Percentiles rank a stretch among this genome's conserved stretches.
Evolutionary conservation across 2,113 vertebrate species (phyloP).

Genomic region (Corythaeola cristata): DNA sequence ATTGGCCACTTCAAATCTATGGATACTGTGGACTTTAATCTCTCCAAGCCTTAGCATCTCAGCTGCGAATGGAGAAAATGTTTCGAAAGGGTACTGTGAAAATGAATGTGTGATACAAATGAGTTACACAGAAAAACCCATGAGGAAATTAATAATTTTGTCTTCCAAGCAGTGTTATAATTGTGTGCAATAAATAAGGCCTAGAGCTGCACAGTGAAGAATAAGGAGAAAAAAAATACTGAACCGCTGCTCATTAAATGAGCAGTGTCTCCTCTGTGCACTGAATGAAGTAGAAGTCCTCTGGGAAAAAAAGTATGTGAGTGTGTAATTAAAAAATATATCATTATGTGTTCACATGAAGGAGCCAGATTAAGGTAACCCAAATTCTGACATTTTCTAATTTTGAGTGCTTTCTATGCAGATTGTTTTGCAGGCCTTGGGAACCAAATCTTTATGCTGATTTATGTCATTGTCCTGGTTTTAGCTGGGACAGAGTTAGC

Average conservation of each 20-base stretch:
- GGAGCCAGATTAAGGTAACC: not conserved
- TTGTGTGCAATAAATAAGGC: constrained; percentile 42
- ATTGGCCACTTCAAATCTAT: constrained; percentile 4
- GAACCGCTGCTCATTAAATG: constrained; percentile 24
- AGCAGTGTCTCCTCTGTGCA: not conserved
- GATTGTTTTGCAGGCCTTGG: not conserved
- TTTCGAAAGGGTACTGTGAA: not conserved
- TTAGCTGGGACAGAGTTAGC: no score
- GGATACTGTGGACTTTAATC: not conserved
- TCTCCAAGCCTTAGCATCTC: not conserved
- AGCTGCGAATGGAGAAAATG: not conserved
- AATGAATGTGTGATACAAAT: constrained; percentile 4
- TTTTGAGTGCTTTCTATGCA: not conserved
- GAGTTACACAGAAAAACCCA: constrained; percentile 11
- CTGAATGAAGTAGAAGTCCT: not conserved
- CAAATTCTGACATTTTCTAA: not conserved
- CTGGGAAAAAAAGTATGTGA: not conserved
- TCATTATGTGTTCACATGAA: not conserved
- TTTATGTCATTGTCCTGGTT: not conserved
- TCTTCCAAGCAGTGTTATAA: constrained; percentile 22
- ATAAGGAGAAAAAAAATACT: constrained; percentile 32
- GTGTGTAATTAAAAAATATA: constrained; percentile 33
- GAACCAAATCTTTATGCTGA: not conserved
- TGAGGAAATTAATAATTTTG: constrained; percentile 47
- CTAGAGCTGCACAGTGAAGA: constrained; percentile 10